These are phyloP conservation scores for Polylopha cassiicola DNA, from an alignment of 2,888 invertebrate genomes.

Conservation along the genomic window DNA sequence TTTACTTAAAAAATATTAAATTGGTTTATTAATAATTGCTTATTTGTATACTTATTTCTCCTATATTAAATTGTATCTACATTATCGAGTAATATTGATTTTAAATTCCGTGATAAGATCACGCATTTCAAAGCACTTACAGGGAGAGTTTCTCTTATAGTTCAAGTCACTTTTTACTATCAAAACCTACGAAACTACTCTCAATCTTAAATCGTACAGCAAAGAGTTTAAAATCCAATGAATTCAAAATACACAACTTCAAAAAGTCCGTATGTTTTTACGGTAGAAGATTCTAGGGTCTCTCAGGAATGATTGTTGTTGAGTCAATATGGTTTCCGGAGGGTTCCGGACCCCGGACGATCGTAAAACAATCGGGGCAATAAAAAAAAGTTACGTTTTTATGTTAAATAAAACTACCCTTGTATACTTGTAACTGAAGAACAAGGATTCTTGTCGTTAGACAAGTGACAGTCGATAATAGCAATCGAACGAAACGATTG, in stretches of 20 bases:
- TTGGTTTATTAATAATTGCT: no score
- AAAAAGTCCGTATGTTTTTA: constrained; percentile 21
- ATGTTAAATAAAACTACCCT: no score
- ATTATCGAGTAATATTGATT: no score
- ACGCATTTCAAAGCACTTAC: constrained; percentile 16
- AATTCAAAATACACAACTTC: constrained; percentile 8
- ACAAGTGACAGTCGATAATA: no score
- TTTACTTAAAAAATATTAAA: no score
- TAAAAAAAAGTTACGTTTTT: no score
- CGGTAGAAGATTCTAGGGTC: constrained; percentile 26
- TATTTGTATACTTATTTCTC: no score
- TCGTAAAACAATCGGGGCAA: constrained; percentile 19
- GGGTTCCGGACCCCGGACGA: constrained; percentile 12
- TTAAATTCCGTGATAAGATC: no score
- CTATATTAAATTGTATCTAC: no score
- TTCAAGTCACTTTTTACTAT: constrained; percentile 19
- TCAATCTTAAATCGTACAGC: background rate
- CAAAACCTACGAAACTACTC: background rate
- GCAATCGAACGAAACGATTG: no score
- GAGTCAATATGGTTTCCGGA: constrained; percentile 30
- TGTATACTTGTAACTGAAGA: no score
- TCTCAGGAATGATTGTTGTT: constrained; percentile 36
- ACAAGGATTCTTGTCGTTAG: no score
- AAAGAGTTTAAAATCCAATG: background rate
- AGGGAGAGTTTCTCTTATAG: constrained; percentile 18